Evolutionary conservation across 2,113 vertebrate genomes (phyloP).

Genomic region (Dendropsophus ebraccatus): DNA sequence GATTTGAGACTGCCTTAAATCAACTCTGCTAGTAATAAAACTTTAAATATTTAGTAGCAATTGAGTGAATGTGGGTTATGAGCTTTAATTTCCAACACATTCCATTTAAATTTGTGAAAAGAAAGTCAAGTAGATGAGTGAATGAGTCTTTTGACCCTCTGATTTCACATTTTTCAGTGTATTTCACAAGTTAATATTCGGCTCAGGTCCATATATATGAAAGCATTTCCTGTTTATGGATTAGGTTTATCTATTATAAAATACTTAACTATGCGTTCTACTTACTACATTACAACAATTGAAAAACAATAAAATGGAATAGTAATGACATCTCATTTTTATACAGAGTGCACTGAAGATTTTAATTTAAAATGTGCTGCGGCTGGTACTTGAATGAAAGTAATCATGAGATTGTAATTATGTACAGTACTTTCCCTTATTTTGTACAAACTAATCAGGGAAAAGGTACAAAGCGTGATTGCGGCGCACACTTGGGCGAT

Average conservation of each 20-base stretch:
- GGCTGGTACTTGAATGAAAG: conserved; percentile 31
- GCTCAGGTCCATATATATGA: neutral
- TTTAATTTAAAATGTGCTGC: conserved; percentile 40
- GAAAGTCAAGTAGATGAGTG: neutral
- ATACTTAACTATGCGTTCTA: neutral
- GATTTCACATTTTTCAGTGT: neutral
- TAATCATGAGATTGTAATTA: conserved; percentile 39
- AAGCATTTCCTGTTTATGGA: neutral
- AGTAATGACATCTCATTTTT: conserved; percentile 12
- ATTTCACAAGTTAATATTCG: neutral
- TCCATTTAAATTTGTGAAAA: neutral
- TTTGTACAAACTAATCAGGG: conserved; percentile 41
- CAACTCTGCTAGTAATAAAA: neutral
- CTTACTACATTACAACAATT: neutral
- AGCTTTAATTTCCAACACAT: neutral
- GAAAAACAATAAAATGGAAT: conserved; percentile 29
- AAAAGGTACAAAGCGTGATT: conserved; percentile 34
- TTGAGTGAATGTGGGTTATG: neutral
- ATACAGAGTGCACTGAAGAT: neutral
- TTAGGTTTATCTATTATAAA: conserved; percentile 1
- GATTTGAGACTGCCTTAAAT: neutral
- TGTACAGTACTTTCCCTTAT: conserved; percentile 27
- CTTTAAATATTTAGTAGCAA: neutral
- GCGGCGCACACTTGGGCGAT: neutral
- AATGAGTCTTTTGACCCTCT: neutral